Base-by-base conservation (phyloP, 1,140 invertebrate species). In the Diorhabda elongata region DNA sequence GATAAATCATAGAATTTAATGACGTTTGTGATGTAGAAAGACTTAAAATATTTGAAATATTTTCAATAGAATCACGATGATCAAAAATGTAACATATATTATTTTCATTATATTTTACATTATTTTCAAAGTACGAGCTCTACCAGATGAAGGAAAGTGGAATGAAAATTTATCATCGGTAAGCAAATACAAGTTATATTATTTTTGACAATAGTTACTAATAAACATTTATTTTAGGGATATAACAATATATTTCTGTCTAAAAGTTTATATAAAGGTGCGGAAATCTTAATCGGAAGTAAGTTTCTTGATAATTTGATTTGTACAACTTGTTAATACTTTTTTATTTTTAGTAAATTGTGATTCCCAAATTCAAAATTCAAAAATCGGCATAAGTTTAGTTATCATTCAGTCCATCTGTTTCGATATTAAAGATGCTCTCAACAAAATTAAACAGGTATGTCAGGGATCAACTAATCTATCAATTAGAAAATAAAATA, bases 101-200 rank as follows among this genome's bases (percentile, higher is more conserved):
- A 6, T 42, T 3, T 9, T 60, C 26, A 6, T 3, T 60, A 26
- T 42, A 3, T 6, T 61, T 61, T 60, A 9, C 7, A 8, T 64
- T 4, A n/a, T 69, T 8, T 65, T 41, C 42, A 60, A n/a, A 61
- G 58, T 45, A 61, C 42, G 58, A 41, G 44, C 63, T 42, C 66
- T 81, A 60, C 79, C 80, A 2, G 80, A 82, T 70, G 77, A 78
- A 68, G 81, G 82, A 47, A 81, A 79, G 77, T 83, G 81, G 80
- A 77, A 81, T 71, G 74, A 77, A 58, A 73, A 74, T 57, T 64
- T 81, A 56, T 78, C 77, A 6, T 67, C 74, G 62, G 80, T 79
- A 72, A 74, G 73, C 71, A 60, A 47, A 67, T 59, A 66, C 62
- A 3, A n/a, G 11, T 52, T 52, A 52, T 52, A n/a, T 52, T 6